phyloP scores from a whole-genome alignment of 2,113 vertebrate species.

The Buteo buteo region DNA sequence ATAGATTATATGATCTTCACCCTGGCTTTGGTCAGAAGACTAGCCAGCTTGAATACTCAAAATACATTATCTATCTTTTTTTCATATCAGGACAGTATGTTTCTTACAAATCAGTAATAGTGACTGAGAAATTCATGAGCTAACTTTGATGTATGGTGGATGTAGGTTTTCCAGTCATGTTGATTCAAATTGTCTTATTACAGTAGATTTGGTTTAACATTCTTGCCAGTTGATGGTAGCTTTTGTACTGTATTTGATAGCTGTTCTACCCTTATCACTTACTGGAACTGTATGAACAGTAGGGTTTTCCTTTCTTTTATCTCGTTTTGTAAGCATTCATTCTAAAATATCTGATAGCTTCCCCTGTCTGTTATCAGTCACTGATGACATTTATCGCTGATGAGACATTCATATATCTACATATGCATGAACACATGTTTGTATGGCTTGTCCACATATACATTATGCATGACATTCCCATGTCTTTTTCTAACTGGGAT shows the following conservation, averaged over 20 bases:
- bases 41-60: neutral
- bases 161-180: neutral
- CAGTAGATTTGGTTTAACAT: neutral
- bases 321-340: neutral
- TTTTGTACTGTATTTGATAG: neutral
- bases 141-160: neutral
- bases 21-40: neutral
- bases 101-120: neutral
- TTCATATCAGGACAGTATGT: neutral
- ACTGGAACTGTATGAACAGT: neutral
- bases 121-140: rapidly evolving
- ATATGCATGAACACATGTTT: neutral
- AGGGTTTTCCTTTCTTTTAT: neutral
- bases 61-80: neutral
- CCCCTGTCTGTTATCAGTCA: neutral
- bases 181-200: neutral
- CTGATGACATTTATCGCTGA: neutral
- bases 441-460: neutral
- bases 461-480: neutral
- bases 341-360: neutral
- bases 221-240: neutral
- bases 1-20: neutral
- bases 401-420: neutral
- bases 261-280: neutral
- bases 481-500: neutral